phyloP scores from a whole-genome alignment of 2,797 vertebrate species.

The Acanthurus tractus region DNA sequence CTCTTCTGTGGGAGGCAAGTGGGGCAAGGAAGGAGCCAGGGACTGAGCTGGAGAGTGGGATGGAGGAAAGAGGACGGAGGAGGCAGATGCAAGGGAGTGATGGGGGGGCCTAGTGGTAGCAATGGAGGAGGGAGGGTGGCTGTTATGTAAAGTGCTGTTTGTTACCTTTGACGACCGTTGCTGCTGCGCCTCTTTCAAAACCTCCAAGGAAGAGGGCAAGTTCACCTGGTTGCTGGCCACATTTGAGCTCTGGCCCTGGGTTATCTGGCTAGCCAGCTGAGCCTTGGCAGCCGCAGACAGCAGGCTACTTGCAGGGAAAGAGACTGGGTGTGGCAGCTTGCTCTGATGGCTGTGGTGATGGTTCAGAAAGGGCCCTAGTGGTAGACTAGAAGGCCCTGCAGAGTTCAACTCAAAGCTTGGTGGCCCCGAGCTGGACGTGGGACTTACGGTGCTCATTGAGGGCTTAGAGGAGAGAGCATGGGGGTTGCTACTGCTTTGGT shows the following conservation, averaged over 20 bases:
- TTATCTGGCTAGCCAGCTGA: slow-evolving; percentile 89
- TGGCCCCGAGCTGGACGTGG: slow-evolving; percentile 57
- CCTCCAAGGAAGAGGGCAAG: slow-evolving; percentile 66
- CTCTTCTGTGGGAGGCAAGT: slow-evolving; percentile 67
- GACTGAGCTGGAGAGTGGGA: slow-evolving; percentile 77
- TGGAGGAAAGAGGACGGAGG: slow-evolving; percentile 78
- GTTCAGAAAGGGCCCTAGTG: slow-evolving; percentile 84
- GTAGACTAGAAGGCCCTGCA: slow-evolving; percentile 78
- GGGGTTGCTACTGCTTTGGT: slow-evolving; percentile 86
- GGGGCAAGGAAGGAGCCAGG: slow-evolving; percentile 72
- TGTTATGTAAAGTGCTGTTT: slow-evolving; percentile 94
- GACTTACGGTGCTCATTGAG: slow-evolving; percentile 63
- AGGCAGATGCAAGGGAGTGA: slow-evolving; percentile 75
- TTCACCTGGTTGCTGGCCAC: slow-evolving; percentile 57
- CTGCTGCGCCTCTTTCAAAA: slow-evolving; percentile 80
- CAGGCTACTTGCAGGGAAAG: slow-evolving; percentile 92
- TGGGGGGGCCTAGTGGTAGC: slow-evolving; percentile 77
- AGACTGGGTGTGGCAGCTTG: slow-evolving; percentile 77
- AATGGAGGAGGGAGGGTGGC: slow-evolving; percentile 75
- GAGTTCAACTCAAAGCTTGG: slow-evolving; percentile 68
- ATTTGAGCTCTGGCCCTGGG: slow-evolving; percentile 75
- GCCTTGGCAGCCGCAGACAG: slow-evolving; percentile 93
- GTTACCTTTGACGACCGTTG: slow-evolving; percentile 85
- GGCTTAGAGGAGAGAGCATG: slow-evolving; percentile 73
- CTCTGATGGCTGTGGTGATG: slow-evolving; percentile 85